Base-by-base conservation (phyloP, 2,888 invertebrate genomes). In the Chironomus riparius region DNA sequence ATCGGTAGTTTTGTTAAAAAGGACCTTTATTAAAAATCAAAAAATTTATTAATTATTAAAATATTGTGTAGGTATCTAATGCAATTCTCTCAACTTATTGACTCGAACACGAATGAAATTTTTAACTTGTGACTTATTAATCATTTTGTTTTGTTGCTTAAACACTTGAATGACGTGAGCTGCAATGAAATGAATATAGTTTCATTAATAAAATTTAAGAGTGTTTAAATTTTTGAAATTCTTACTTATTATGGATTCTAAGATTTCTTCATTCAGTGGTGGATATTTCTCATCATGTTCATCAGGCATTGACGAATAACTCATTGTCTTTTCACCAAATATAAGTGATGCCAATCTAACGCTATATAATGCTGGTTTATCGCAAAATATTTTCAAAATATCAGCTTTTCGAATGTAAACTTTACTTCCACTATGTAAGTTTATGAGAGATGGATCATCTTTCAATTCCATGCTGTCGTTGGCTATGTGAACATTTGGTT, bases 131-230 rank as follows among this genome's bases (percentile, higher is more conserved):
- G 38, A 7, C 6, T 68, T 15, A 15, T 50, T 47, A 12, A 76
- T 15, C 6, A 15, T 0, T 38, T 69, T 48, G 15, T 56, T 56
- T 38, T 69, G 81, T 65, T 81, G 80, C 7, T 80, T 80, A 77
- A 82, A 84, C 2, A 84, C 82, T 77, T 83, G 81, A 1, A 82
- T 80, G 3, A 84, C 82, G 77, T 84, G 84, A 47, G 81, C 84
- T 84, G 79, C 5, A 78, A 79, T 18, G 6, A 1, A n/a, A 79
- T 75, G 47, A 50, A 77, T 71, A 68, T 71, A 76, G 22, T 12
- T 62, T 47, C 1, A 61, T 72, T 72, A 21, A 38, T 62, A 70
- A 62, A 76, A 22, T 15, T 18, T n/a, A 28, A 4, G 5, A 28
- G 5, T 28, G 24, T 65, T 47, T n/a, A 28, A 72, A 24, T 10